phyloP scores from a whole-genome alignment of 2,113 vertebrate species.

The Pitta sordida region DNA sequence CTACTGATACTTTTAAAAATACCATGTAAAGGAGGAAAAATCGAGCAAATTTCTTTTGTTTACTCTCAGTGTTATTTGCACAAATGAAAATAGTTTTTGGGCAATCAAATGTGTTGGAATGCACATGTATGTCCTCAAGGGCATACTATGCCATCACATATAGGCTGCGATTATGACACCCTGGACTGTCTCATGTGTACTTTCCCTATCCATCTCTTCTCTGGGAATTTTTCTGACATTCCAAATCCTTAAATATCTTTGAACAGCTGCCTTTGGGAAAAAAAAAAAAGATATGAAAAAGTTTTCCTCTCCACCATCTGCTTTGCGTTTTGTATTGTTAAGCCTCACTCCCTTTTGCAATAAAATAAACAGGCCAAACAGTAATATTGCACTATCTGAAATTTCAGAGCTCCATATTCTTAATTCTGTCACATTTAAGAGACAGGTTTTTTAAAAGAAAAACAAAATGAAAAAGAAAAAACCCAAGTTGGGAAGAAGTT shows the following conservation, averaged over 20 bases:
- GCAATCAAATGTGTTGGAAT: neutral
- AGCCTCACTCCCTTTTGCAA: neutral
- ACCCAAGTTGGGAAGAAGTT: neutral
- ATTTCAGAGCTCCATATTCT: neutral
- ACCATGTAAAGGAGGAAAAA: neutral
- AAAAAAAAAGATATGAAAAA: neutral
- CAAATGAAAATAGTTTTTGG: neutral
- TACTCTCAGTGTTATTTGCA: neutral
- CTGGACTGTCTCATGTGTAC: neutral
- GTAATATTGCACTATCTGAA: neutral
- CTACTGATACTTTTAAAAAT: neutral
- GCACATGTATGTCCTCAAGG: neutral
- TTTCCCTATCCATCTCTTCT: constrained; percentile 8
- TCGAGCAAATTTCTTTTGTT: neutral
- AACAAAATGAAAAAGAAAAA: too few relatives aligned
- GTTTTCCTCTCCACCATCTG: constrained; percentile 32
- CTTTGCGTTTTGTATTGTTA: constrained; percentile 36
- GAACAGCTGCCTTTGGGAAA: constrained; percentile 16
- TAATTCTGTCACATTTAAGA: neutral
- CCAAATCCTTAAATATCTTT: constrained; percentile 52
- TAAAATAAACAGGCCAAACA: neutral
- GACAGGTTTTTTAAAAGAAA: neutral
- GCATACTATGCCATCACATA: neutral
- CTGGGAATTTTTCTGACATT: constrained; percentile 41
- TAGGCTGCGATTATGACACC: neutral